Evolutionary conservation across 2,113 vertebrate genomes (phyloP), one percentile per base, ranked within the genome.

Genomic region (Probosciger aterrimus): DNA sequence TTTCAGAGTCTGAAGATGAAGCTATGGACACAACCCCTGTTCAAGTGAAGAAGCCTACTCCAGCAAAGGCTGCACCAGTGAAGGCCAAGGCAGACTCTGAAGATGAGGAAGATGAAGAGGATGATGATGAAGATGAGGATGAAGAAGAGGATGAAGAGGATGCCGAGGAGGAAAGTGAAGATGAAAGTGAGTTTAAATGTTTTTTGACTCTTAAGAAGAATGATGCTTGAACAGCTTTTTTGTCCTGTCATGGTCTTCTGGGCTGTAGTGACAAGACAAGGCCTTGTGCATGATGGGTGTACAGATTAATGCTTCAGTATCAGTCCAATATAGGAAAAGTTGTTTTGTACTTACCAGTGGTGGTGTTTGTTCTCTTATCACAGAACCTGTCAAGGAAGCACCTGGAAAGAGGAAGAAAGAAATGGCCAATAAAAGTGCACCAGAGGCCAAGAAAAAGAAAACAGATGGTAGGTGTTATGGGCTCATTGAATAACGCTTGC

Each of bases 1-100:
- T 67, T 98, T 90, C 68, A 99, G 99, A 99, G 11, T 99, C 99
- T 27, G 99, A 99, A 62, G 98, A 99, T 50, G 99, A 99, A 92
- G 95, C 97, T 59, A 99, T 99, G 99, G 99, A 99, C 67, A 98
- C 97, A 7, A 88, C 98, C 16, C 98, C 98, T 52, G 76, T 97
- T 18, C 99, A 98, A 35, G 98, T 98, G 47, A 99, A 99, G 95
- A 99, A 99, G 92, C 92, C 98, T 22, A 97, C 98, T 65, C 97
- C 98, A 97, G 98, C 98, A 47, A 99, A 98, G 70, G 97, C 97
- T 7, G 35, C 79, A 14, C 95, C 95, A 57, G 92, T 97, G 64
- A 95, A 97, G 57, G 97, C 96, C 65, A 98, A 99, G 27, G 99
- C 98, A 5, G 98, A 99, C 4, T 98, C 98, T 0, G 97, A 99